Evolutionary conservation across 2,888 invertebrate genomes (phyloP).

Genomic region (Esperia sulphurella): DNA sequence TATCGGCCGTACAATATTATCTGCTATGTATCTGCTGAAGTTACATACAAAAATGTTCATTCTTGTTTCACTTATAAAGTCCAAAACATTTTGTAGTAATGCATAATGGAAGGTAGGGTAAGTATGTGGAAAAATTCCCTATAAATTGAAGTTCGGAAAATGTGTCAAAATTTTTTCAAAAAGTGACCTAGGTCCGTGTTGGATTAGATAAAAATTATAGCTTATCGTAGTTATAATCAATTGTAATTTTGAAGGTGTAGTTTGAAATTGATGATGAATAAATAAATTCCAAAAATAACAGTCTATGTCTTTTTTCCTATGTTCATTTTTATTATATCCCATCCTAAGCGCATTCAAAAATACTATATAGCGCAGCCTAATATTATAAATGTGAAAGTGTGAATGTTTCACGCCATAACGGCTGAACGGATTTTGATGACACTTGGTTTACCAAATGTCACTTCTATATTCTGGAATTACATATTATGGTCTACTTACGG

Average conservation of each 20-base stretch:
- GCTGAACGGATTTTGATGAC: no score
- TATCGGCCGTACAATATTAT: not conserved
- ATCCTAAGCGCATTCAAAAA: not conserved
- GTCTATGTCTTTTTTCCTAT: conserved; percentile 15
- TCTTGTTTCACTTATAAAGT: not conserved
- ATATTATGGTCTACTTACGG: no score
- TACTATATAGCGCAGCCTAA: no score
- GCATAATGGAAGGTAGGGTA: conserved; percentile 37
- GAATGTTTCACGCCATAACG: no score
- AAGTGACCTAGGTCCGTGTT: conserved; percentile 53
- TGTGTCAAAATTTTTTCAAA: conserved; percentile 72
- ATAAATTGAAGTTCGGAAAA: conserved; percentile 60
- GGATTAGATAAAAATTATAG: conserved; percentile 72
- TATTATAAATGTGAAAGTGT: no score
- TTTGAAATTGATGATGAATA: conserved; percentile 76
- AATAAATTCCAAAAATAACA: conserved; percentile 67
- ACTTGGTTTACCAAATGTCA: no score
- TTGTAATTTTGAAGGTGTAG: conserved; percentile 77
- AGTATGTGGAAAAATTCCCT: conserved; percentile 32
- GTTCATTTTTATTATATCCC: no score
- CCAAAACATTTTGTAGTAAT: conserved; percentile 50
- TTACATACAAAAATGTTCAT: not conserved
- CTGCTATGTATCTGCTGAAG: not conserved
- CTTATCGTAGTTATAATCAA: conserved; percentile 77
- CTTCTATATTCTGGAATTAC: no score